A percentile compares a stretch with the other conserved stretches of the same genome.
These are phyloP conservation scores for Meteorus colon DNA, from an alignment of 2,888 invertebrate species.

Conservation along the genomic window DNA sequence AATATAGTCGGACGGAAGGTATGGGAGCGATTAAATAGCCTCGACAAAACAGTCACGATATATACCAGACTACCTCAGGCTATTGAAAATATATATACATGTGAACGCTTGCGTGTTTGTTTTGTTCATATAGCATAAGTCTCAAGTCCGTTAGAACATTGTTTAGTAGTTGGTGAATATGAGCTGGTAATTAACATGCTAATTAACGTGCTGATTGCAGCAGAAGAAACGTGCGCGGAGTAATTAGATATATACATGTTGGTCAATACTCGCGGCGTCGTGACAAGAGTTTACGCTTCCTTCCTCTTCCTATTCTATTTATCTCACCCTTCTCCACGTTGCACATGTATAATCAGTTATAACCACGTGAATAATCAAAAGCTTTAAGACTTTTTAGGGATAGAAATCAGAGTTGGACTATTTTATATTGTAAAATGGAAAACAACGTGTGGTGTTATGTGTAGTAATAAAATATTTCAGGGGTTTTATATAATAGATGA, in stretches of 20 bases:
- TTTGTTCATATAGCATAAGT: background rate
- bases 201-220: constrained; percentile 58
- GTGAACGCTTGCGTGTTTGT: background rate
- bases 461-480: too few species aligned
- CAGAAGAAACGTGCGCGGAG: constrained; percentile 27
- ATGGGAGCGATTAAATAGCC: background rate
- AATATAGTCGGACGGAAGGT: background rate
- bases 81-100: background rate
- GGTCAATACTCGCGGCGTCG: constrained; percentile 15
- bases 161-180: background rate
- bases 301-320: background rate
- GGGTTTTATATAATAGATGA: too few species aligned
- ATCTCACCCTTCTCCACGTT: too few species aligned
- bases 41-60: background rate
- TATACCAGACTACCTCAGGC: background rate
- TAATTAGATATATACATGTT: background rate
- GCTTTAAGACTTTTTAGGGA: too few species aligned
- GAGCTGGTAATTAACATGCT: constrained; percentile 57
- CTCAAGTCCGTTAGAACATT: constrained; percentile 11
- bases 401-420: too few species aligned
- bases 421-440: too few species aligned
- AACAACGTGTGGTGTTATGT: too few species aligned
- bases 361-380: too few species aligned
- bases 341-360: too few species aligned
- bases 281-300: constrained; percentile 17